Base-by-base conservation (phyloP, 2,888 invertebrate species). In the Tridacna crocea region DNA sequence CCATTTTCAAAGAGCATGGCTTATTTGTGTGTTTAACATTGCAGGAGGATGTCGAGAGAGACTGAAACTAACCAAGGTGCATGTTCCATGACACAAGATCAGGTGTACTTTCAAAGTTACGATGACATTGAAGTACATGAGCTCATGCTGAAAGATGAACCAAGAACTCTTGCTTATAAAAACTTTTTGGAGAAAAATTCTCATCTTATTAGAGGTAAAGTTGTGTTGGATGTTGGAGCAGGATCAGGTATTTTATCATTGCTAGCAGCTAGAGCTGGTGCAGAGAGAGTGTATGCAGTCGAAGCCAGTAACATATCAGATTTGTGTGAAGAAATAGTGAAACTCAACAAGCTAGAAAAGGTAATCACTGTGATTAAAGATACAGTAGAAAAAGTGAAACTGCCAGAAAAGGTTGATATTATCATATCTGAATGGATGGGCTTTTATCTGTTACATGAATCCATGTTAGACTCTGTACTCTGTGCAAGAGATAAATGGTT, bases 191-290 rank as follows among this genome's bases (percentile, higher is more conserved):
- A 93, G 66, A 82, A 91, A 51, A 93, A 93, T 79, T 36, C 76
- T 10, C 95, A 90, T 26, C 55, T 92, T 11, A 90, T 94, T 55
- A 85, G 89, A 60, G 92, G 90, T 66, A 94, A 94, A 79, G 84
- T 92, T 47, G 93, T 94, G 0, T 95, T 98, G 95, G 94, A 94
- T 89, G 93, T 94, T 13, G 94, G 94, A 11, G 93, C 94, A 12
- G 94, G 94, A 12, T 92, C 93, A 22, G 94, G 94, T 8, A 92
- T 94, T 68, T 84, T 94, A 65, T 93, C 93, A 0, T 78, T 94
- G 66, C 93, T 94, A 89, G 93, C 93, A 24, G 94, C 93, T 0
- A 88, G 88, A 66, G 92, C 93, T 66, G 94, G 94, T 22, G 94
- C 94, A 10, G 91, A 89, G 63, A 90, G 89, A 79, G 94, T 94